A percentile compares a stretch with the other conserved stretches of the same genome.
Conservation (phyloP, 2,888 invertebrate genomes). For the Agrilus mali region DNA sequence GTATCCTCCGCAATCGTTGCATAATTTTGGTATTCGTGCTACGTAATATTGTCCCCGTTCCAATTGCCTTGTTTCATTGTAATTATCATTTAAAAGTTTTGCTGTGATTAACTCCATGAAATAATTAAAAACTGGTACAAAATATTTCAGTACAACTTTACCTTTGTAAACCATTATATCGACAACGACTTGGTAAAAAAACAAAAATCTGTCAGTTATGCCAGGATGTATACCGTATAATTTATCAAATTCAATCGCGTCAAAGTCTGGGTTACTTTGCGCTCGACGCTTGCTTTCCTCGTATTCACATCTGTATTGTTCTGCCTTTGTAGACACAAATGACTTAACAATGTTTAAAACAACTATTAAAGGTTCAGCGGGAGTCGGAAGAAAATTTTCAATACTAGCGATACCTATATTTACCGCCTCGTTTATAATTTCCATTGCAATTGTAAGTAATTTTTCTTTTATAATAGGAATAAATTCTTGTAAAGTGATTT, state of each 20-base stretch:
- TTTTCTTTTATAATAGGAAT: slow-evolving; percentile 5
- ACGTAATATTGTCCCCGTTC: no score
- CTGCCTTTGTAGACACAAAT: slow-evolving; percentile 7
- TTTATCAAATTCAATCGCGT: slow-evolving; percentile 7
- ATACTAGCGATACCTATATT: background rate
- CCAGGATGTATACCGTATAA: slow-evolving; percentile 2
- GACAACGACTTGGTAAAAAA: no score
- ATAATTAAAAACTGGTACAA: no score
- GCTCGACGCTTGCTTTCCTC: slow-evolving; percentile 6
- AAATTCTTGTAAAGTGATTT: slow-evolving; percentile 2
- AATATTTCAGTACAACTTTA: no score
- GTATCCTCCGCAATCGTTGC: no score
- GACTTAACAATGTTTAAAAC: slow-evolving; percentile 5
- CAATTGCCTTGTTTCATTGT: no score
- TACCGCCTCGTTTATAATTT: slow-evolving; percentile 2
- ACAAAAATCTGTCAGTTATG: background rate
- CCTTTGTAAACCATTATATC: no score
- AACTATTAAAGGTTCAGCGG: slow-evolving; percentile 2
- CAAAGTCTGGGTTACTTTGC: slow-evolving; percentile 1
- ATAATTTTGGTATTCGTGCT: no score
- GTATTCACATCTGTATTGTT: slow-evolving; percentile 7
- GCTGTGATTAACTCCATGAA: no score
- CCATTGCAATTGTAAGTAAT: slow-evolving; percentile 6
- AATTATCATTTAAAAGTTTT: no score
- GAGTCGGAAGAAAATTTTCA: slow-evolving; percentile 3